These are phyloP conservation scores for Leucoraja erinaceus DNA, from an alignment of 2,113 vertebrate species.

Conservation along the genomic window DNA sequence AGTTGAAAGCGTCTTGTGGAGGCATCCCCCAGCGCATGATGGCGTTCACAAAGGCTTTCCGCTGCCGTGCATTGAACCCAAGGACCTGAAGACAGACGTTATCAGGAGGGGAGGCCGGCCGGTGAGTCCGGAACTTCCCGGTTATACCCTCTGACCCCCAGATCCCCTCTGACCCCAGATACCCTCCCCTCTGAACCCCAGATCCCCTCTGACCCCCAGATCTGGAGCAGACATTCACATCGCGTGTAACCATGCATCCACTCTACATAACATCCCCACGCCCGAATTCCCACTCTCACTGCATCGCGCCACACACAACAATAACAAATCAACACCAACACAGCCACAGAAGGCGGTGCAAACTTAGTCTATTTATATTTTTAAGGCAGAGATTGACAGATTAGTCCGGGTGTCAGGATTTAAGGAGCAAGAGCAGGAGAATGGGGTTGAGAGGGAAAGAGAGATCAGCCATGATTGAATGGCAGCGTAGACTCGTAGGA, in stretches of 20 bases:
- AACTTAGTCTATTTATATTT: too few relatives aligned
- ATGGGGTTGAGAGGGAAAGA: too few relatives aligned
- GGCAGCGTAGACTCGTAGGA: too few relatives aligned
- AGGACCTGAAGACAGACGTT: constrained; percentile 66
- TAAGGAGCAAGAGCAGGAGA: too few relatives aligned
- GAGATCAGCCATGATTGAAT: too few relatives aligned
- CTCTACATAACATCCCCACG: not conserved
- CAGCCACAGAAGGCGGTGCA: not conserved
- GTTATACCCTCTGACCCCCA: too few relatives aligned
- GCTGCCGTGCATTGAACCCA: constrained; percentile 90
- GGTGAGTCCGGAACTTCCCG: not conserved
- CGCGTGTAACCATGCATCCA: not conserved
- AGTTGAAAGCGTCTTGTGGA: constrained; percentile 95
- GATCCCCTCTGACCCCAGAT: not conserved
- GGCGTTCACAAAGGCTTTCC: constrained; percentile 92
- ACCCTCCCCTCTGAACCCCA: not conserved
- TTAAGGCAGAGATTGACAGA: too few relatives aligned
- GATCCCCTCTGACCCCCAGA: not conserved
- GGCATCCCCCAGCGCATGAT: constrained; percentile 99
- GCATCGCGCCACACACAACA: too few relatives aligned
- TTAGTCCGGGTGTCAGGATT: too few relatives aligned
- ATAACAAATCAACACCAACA: too few relatives aligned
- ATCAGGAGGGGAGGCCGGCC: not conserved
- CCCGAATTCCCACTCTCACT: not conserved
- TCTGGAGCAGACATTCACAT: not conserved